phyloP scores from a whole-genome alignment of 2,113 vertebrate species.

The Dunckerocampus dactyliophorus region DNA sequence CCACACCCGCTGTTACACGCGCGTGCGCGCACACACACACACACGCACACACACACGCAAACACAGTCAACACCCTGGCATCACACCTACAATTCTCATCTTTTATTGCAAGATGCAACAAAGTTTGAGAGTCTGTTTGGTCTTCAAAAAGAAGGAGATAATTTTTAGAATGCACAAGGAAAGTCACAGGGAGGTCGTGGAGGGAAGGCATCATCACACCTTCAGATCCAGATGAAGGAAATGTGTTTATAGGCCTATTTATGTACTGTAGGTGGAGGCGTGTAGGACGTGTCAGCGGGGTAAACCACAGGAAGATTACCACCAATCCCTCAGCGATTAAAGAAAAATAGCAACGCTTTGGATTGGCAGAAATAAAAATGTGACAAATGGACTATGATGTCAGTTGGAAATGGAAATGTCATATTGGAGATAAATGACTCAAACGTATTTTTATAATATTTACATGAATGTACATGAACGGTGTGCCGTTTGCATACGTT shows the following conservation, averaged over 20 bases:
- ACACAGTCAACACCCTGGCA: conserved; percentile 7
- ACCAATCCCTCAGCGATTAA: conserved; percentile 27
- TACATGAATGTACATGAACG: too few species aligned
- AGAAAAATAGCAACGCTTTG: conserved; percentile 14
- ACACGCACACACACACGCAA: conserved; percentile 22
- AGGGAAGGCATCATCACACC: conserved; percentile 1
- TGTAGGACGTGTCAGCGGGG: conserved; percentile 49
- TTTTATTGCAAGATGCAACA: not conserved
- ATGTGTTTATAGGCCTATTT: not conserved
- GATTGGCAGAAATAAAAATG: conserved; percentile 1
- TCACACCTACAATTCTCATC: conserved; percentile 29
- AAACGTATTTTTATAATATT: not conserved
- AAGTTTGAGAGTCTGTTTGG: not conserved
- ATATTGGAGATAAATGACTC: too few species aligned
- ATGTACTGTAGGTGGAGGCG: not conserved
- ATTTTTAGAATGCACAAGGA: not conserved
- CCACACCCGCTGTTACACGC: conserved; percentile 64
- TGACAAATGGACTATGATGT: not conserved
- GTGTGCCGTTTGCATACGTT: not conserved
- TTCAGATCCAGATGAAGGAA: not conserved
- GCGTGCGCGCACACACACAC: conserved; percentile 6
- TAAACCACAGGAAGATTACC: conserved; percentile 34
- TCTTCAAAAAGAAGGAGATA: conserved; percentile 11
- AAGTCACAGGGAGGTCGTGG: not conserved
- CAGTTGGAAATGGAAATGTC: not conserved